These are phyloP conservation scores for Ectemnius lituratus DNA, from an alignment of 2,888 invertebrate species.

Conservation along the genomic window DNA sequence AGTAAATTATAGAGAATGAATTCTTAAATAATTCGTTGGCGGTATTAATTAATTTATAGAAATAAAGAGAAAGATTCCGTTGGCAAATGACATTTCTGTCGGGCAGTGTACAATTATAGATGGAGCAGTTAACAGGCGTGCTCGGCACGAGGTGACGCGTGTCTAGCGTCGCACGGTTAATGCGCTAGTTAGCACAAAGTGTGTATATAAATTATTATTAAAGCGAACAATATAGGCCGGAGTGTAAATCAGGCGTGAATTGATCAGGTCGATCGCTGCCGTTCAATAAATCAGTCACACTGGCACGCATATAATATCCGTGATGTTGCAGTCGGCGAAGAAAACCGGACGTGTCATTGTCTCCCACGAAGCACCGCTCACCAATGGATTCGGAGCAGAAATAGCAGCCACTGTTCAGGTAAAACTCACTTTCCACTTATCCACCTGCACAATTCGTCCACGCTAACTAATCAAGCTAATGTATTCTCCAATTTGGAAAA, in stretches of 20 bases:
- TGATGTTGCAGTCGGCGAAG: conserved; percentile 89
- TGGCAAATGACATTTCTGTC: neutral
- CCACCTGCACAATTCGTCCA: too few relatives aligned
- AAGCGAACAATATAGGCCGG: conserved; percentile 36
- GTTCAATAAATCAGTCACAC: conserved; percentile 24
- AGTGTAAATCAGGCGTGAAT: conserved; percentile 56
- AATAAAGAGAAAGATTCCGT: too few relatives aligned
- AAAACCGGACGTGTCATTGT: conserved; percentile 96
- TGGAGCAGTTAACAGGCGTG: conserved; percentile 17
- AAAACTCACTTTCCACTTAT: conserved; percentile 43
- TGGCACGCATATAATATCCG: too few relatives aligned
- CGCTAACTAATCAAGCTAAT: too few relatives aligned
- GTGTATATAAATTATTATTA: conserved; percentile 52
- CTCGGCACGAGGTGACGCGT: conserved; percentile 34
- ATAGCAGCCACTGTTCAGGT: conserved; percentile 96
- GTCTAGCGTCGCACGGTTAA: conserved; percentile 39
- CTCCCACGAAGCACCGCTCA: conserved; percentile 97
- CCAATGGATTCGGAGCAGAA: conserved; percentile 97
- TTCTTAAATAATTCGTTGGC: too few relatives aligned
- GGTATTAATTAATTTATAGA: too few relatives aligned
- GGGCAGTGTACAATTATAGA: neutral
- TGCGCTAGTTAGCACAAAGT: conserved; percentile 47
- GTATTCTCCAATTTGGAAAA: too few relatives aligned
- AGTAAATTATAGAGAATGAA: too few relatives aligned
- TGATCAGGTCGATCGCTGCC: conserved; percentile 28